A percentile compares a stretch with the other conserved stretches of the same genome.
These are phyloP conservation scores for Strigops habroptila DNA, from an alignment of 2,113 vertebrate species.

Conservation along the genomic window DNA sequence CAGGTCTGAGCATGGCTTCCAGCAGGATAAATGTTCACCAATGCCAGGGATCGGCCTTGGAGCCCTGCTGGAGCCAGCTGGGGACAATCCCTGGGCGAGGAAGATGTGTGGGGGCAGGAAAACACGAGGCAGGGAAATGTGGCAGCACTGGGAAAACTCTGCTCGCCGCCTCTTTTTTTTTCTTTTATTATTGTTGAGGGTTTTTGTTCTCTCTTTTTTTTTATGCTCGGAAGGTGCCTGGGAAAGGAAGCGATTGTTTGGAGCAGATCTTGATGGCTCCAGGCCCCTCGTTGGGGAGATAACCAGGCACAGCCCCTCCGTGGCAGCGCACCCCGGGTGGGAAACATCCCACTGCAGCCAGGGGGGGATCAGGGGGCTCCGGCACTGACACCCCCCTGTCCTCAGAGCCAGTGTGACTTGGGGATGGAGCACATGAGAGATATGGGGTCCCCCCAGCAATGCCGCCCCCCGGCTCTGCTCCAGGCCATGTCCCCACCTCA, in stretches of 20 bases:
- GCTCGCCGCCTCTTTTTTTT: not conserved
- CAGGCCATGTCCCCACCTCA: not conserved
- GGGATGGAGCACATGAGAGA: not conserved
- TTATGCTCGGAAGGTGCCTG: constrained; percentile 46
- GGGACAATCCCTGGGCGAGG: not conserved
- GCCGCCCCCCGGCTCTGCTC: not conserved
- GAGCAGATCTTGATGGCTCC: constrained; percentile 70
- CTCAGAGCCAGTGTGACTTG: fast-evolving
- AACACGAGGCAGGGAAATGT: constrained; percentile 11
- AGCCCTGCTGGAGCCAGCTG: not conserved
- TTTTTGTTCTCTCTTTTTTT: not conserved
- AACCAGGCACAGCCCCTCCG: constrained; percentile 12
- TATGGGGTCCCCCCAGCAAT: not conserved
- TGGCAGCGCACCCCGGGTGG: fast-evolving
- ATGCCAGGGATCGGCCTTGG: not conserved
- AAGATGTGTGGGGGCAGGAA: constrained; percentile 39
- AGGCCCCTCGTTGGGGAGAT: constrained; percentile 54
- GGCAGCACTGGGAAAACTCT: constrained; percentile 24
- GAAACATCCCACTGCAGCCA: not conserved
- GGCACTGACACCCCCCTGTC: not conserved
- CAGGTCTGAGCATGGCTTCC: not conserved
- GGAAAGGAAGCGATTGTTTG: constrained; percentile 68
- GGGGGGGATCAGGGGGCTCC: fast-evolving
- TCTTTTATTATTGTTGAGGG: not conserved
- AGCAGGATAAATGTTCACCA: not conserved